Base-by-base conservation (phyloP, 2,797 vertebrate genomes). In the Sebastes cheni region DNA sequence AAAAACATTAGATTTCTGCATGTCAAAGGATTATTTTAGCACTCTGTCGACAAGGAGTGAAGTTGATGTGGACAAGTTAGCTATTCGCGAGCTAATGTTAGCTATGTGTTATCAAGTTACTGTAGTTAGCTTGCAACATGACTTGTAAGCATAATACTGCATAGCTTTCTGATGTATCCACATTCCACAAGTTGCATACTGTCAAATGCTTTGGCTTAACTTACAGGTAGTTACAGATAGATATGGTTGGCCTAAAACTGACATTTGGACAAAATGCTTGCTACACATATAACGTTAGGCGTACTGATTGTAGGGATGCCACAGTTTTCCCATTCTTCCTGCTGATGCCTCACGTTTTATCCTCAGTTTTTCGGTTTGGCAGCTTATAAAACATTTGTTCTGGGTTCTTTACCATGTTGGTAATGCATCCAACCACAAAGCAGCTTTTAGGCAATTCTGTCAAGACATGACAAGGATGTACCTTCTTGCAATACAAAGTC, bases 301-400 rank as follows among this genome's bases (percentile, higher is more conserved):
- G 0, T 20, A 52, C 4, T n/a, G 0, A 20, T 0, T 52, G 8
- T n/a, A 52, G 46, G 18, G 46, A 52, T 52, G 18, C 18, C 7
- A 52, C 46, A 52, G 46, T 52, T 52, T 52, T 20, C 46, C 46
- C 46, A 52, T n/a, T 52, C 18, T 52, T 52, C 46, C 46, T n/a
- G 46, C 18, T 52, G 46, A 52, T 52, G 46, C 46, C 18, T 52
- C 46, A 20, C 18, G 46, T 52, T 52, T 52, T 8, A 50, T 52
- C 46, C 46, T 52, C 46, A 20, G 7, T 52, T 52, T 52, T 52
- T 52, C 8, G 0, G 46, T 52, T n/a, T 0, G 18, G 46, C 0
- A 52, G 46, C 18, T 52, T 50, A 50, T 20, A 20, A 50, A 50
- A 50, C 0, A 50, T 0, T 20, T 20, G 46, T 50, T 50, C 2